These are phyloP conservation scores for Prostheceraeus crozeri DNA, from an alignment of 2,888 invertebrate genomes.

Conservation along the genomic window DNA sequence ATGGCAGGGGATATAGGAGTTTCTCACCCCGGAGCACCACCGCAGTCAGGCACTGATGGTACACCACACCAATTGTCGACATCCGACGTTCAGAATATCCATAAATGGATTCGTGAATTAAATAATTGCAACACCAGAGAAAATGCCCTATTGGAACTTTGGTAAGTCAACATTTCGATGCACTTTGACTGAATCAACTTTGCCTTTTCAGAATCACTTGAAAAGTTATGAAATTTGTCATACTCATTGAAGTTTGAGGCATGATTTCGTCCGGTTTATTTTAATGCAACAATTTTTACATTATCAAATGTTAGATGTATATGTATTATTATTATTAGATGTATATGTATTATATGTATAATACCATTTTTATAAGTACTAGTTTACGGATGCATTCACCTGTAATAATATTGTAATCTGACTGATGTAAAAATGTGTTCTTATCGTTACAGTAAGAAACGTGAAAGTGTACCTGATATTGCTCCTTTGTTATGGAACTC, in stretches of 20 bases:
- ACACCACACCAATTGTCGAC: neutral
- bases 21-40: neutral
- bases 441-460: constrained; percentile 65
- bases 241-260: no score
- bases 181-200: no score
- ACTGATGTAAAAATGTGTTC: neutral
- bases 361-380: no score
- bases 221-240: no score
- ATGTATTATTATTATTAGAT: no score
- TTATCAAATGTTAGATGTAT: no score
- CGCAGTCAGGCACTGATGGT: neutral
- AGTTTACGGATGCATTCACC: no score
- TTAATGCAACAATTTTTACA: no score
- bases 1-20: neutral
- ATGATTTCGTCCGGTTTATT: no score
- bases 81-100: constrained; percentile 38
- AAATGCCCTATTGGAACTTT: constrained; percentile 37
- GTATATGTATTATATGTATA: no score
- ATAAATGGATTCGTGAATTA: constrained; percentile 36
- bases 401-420: neutral
- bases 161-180: constrained; percentile 60
- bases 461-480: constrained; percentile 83
- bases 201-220: no score
- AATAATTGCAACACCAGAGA: constrained; percentile 37
- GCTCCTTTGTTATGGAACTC: constrained; percentile 99